Conservation (phyloP, 2,888 invertebrate genomes). For the Epinotia nisella region DNA sequence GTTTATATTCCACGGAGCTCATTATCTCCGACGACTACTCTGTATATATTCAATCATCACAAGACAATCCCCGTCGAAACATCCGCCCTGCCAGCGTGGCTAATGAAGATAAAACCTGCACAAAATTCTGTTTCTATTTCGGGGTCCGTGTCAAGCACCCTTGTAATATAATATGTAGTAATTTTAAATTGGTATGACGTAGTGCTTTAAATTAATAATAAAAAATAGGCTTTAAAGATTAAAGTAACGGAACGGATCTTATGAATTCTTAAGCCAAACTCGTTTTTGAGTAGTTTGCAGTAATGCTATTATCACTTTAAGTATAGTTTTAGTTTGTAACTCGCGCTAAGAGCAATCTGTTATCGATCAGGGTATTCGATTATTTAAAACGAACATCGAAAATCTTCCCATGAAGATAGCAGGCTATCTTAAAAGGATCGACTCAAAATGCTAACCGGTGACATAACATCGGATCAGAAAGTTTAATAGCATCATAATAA, state of each 20-base stretch:
- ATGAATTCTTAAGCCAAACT: background rate
- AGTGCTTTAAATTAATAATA: background rate
- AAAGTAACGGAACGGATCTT: background rate
- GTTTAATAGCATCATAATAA: slow-evolving; percentile 52
- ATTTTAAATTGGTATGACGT: background rate
- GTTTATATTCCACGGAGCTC: slow-evolving; percentile 35
- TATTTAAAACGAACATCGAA: slow-evolving; percentile 48
- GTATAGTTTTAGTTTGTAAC: background rate
- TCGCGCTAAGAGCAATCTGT: slow-evolving; percentile 6
- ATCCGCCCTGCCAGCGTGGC: slow-evolving; percentile 59
- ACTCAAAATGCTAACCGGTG: slow-evolving; percentile 48
- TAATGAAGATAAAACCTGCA: slow-evolving; percentile 45
- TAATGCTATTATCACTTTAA: background rate
- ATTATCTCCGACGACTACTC: slow-evolving; percentile 52
- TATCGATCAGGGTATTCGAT: slow-evolving; percentile 30
- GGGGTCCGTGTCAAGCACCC: background rate
- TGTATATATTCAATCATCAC: slow-evolving; percentile 66
- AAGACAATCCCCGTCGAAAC: slow-evolving; percentile 62
- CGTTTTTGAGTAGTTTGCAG: background rate
- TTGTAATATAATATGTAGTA: background rate
- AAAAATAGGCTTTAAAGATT: background rate
- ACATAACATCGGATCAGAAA: slow-evolving; percentile 56
- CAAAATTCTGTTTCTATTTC: slow-evolving; percentile 26
- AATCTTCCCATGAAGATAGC: slow-evolving; percentile 47
- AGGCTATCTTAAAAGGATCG: slow-evolving; percentile 60